phyloP scores from a whole-genome alignment of 2,888 invertebrate species.

The Biston stratarius region DNA sequence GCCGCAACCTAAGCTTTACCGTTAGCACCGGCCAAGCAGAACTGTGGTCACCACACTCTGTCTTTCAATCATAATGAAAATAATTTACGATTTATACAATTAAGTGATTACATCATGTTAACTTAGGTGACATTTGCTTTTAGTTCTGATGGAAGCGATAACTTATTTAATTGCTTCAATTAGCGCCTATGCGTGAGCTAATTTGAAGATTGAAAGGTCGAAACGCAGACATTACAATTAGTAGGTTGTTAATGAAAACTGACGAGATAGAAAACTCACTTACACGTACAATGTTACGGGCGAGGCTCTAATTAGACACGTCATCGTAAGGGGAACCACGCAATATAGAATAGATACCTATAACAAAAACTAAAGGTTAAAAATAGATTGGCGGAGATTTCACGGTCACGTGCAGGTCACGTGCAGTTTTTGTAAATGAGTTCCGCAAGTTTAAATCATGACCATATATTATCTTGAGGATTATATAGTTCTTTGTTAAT shows the following conservation, averaged over 20 bases:
- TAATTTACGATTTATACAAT: no score
- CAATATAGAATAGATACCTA: conserved; percentile 44
- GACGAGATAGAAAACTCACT: conserved; percentile 58
- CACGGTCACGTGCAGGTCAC: conserved; percentile 33
- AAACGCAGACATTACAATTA: conserved; percentile 51
- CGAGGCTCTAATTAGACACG: conserved; percentile 68
- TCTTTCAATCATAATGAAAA: no score
- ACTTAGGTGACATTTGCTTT: conserved; percentile 20
- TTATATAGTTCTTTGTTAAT: not conserved
- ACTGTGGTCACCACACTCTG: no score
- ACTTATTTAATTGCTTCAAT: conserved; percentile 25
- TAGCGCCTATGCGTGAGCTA: conserved; percentile 42
- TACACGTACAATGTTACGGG: conserved; percentile 57
- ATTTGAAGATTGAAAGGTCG: conserved; percentile 52
- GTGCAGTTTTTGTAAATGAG: conserved; percentile 23
- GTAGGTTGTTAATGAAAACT: conserved; percentile 60
- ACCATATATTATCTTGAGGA: not conserved
- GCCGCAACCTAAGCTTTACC: no score
- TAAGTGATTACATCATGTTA: not conserved
- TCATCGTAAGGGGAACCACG: conserved; percentile 50
- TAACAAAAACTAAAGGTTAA: conserved; percentile 42
- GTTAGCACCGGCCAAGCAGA: no score
- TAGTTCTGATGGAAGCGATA: conserved; percentile 14
- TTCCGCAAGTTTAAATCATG: conserved; percentile 4
- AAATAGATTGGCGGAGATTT: conserved; percentile 38